Conservation (phyloP, 2,797 vertebrate species). For the Falco peregrinus region DNA sequence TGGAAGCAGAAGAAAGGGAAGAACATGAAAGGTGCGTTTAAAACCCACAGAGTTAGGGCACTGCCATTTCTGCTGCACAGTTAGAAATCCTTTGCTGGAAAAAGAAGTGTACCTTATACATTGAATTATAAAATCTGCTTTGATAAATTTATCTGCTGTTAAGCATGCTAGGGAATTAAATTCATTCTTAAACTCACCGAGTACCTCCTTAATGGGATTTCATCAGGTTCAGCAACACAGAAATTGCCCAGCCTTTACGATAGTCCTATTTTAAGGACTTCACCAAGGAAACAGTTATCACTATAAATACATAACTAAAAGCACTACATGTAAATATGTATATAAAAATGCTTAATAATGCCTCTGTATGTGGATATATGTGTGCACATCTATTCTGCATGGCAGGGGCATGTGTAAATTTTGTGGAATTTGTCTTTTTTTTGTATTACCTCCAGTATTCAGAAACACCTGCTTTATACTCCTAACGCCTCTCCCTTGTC, state of each 20-base stretch:
- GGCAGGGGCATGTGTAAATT: rapidly evolving
- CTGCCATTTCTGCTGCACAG: not conserved
- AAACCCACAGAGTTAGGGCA: not conserved
- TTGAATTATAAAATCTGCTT: not conserved
- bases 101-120: not conserved
- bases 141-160: not conserved
- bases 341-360: not conserved
- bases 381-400: rapidly evolving
- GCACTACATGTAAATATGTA: not conserved
- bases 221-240: not conserved
- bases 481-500: not conserved
- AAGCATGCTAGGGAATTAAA: not conserved
- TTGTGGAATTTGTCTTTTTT: not conserved
- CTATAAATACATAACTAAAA: not conserved
- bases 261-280: not conserved
- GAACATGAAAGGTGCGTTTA: not conserved
- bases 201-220: not conserved
- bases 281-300: not conserved
- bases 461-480: not conserved
- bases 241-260: not conserved
- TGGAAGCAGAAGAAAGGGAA: slow-evolving; percentile 44
- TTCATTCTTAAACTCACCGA: not conserved
- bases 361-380: not conserved
- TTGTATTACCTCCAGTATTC: not conserved
- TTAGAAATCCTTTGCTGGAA: not conserved